phyloP scores from a whole-genome alignment of 2,888 invertebrate genomes.

The Thereva unica region DNA sequence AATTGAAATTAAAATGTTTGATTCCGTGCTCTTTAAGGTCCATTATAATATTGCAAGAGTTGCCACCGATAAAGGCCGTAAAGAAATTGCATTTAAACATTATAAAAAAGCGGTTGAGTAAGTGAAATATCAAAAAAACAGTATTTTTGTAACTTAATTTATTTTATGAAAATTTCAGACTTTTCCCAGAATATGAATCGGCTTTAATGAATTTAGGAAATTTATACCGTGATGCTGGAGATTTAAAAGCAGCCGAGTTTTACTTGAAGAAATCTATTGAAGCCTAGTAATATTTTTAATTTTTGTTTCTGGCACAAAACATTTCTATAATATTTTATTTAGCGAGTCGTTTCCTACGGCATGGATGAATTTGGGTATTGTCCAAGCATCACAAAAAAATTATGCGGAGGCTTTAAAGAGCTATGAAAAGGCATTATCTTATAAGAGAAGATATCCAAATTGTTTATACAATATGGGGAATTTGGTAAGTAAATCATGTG shows the following conservation, averaged over 20 bases:
- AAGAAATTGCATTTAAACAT: constrained; percentile 71
- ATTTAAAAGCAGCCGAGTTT: constrained; percentile 87
- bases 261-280: constrained; percentile 73
- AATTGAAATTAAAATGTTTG: neutral
- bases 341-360: constrained; percentile 90
- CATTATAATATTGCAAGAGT: constrained; percentile 90
- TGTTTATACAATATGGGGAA: constrained; percentile 95
- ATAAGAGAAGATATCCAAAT: constrained; percentile 83
- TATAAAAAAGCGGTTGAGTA: constrained; percentile 79
- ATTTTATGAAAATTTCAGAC: constrained; percentile 61
- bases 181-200: constrained; percentile 93
- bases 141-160: neutral
- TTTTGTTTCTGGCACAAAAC: constrained; percentile 18
- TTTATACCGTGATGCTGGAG: constrained; percentile 86
- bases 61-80: constrained; percentile 74
- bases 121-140: constrained; percentile 29
- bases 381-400: constrained; percentile 74
- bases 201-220: constrained; percentile 94
- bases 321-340: constrained; percentile 44
- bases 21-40: constrained; percentile 35
- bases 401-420: constrained; percentile 74
- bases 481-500: constrained; percentile 64
- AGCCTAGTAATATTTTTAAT: constrained; percentile 51
- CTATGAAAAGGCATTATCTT: constrained; percentile 77
- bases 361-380: constrained; percentile 98